Base-by-base conservation (phyloP, 2,888 invertebrate genomes). In the Dynastes tityus region DNA sequence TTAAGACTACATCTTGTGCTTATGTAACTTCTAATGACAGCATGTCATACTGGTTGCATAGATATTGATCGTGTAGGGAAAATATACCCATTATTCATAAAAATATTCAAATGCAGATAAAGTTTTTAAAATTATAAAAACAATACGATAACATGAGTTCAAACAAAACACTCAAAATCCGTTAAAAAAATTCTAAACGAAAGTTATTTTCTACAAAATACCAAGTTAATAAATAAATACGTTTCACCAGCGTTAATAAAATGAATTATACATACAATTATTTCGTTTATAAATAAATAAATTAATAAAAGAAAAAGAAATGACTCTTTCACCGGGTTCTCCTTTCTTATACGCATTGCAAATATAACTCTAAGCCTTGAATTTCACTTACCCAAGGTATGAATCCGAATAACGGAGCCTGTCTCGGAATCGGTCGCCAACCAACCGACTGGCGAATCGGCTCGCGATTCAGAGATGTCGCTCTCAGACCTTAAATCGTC, bases 401-500 rank as follows among this genome's bases (percentile, higher is more conserved):
- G 92, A 81, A 94, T 92, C 85, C 93, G 91, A 82, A 96, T 95
- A 79, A 96, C 96, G 81, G 95, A 95, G 83, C 95, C 95, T 76
- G 95, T 94, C 87, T 96, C 96, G 61, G 95, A 95, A 89, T 95
- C 95, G 63, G 92, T 90, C 45, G 90, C 90, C 51, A 90, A 85
- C 90, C 90, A 90, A 32, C 90, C 90, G 13, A 87, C 87, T 77
- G 86, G 89, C 81, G 88, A 89, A 74, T 78, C 64, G 29, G 76
- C 67, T 55, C 78, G 51, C 55, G 79, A 79, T 78, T 87, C 88
- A 22, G 91, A 90, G 61, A 92, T 91, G 80, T 93, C 93, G 80
- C 93, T 92, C 86, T 95, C 95, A 80, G 94, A 94, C 81, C 93
- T 92, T 83, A 95, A 89, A 86, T 96, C 96, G 89, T 96, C 96